Percentiles rank a stretch among this genome's conserved stretches.
Evolutionary conservation across 1,140 invertebrate species (phyloP).

Genomic region (Branchinecta lynchi): DNA sequence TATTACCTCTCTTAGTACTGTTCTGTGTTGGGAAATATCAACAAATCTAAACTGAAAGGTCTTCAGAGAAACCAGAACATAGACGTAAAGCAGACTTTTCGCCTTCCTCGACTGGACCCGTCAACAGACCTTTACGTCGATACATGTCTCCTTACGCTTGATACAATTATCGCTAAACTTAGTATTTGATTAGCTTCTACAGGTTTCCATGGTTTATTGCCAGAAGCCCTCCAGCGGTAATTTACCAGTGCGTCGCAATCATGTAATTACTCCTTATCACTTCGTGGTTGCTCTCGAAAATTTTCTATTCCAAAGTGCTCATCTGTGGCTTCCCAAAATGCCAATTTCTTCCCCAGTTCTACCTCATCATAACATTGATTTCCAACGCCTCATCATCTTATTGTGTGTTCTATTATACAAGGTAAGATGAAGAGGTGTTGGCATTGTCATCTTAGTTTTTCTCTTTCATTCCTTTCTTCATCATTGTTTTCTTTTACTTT

Average conservation of each 20-base stretch:
- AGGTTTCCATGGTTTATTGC: background rate
- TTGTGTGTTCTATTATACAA: too few species aligned
- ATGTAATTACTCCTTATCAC: background rate
- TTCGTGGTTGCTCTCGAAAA: background rate
- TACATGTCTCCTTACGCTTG: background rate
- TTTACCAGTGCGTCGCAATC: background rate
- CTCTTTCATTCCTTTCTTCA: too few species aligned
- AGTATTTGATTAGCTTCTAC: background rate
- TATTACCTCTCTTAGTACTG: conserved; percentile 1
- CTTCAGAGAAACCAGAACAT: background rate
- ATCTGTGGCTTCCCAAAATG: background rate
- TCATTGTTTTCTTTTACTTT: too few species aligned
- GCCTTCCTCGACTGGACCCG: background rate
- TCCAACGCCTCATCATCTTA: too few species aligned
- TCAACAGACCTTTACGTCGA: conserved; percentile 5
- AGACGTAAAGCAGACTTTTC: background rate
- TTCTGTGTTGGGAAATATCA: background rate
- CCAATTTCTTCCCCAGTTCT: too few species aligned
- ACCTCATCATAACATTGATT: too few species aligned
- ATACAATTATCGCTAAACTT: background rate
- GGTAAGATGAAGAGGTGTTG: too few species aligned
- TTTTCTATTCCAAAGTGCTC: conserved; percentile 5
- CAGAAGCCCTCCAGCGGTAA: conserved; percentile 8
- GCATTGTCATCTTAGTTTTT: too few species aligned
- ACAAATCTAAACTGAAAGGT: background rate